Percentiles rank a stretch among this genome's conserved stretches.
phyloP scores from a whole-genome alignment of 1,140 invertebrate species.

The Monomorium pharaonis region DNA sequence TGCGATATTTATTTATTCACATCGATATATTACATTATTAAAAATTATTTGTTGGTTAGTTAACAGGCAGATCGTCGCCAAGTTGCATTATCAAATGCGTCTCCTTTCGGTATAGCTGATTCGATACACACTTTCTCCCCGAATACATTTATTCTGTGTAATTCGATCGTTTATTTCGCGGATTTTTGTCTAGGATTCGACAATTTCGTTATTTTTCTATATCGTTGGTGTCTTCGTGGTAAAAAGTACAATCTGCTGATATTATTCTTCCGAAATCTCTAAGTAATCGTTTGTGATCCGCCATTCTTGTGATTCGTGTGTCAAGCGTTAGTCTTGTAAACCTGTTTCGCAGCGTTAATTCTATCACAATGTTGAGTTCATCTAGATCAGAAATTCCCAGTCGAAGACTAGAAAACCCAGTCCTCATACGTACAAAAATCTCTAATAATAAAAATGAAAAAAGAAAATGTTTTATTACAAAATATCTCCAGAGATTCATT shows the following conservation, averaged over 20 bases:
- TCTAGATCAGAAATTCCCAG: conserved; percentile 29
- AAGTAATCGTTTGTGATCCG: conserved; percentile 14
- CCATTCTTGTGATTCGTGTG: conserved; percentile 21
- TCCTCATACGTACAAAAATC: not conserved
- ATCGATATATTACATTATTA: conserved; percentile 79
- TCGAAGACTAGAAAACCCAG: too few relatives aligned
- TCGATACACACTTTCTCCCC: not conserved
- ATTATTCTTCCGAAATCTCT: conserved; percentile 20
- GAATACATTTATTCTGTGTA: conserved; percentile 1
- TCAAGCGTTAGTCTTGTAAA: conserved; percentile 55
- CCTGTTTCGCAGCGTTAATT: conserved; percentile 42
- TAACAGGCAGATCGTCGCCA: conserved; percentile 68
- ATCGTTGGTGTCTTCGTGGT: not conserved
- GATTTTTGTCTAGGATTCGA: conserved; percentile 5
- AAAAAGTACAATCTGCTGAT: conserved; percentile 6
- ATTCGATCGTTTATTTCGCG: conserved; percentile 39
- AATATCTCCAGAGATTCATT: not conserved
- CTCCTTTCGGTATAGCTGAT: conserved; percentile 29
- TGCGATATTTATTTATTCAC: conserved; percentile 74
- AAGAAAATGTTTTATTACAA: not conserved
- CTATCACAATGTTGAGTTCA: conserved; percentile 35
- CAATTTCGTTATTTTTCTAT: conserved; percentile 9
- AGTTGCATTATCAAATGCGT: conserved; percentile 71
- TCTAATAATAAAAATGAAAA: not conserved
- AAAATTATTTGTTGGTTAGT: conserved; percentile 76